Percentiles rank a stretch among this genome's conserved stretches.
phyloP scores from a whole-genome alignment of 2,888 invertebrate genomes.

The Caenorhabditis afra region DNA sequence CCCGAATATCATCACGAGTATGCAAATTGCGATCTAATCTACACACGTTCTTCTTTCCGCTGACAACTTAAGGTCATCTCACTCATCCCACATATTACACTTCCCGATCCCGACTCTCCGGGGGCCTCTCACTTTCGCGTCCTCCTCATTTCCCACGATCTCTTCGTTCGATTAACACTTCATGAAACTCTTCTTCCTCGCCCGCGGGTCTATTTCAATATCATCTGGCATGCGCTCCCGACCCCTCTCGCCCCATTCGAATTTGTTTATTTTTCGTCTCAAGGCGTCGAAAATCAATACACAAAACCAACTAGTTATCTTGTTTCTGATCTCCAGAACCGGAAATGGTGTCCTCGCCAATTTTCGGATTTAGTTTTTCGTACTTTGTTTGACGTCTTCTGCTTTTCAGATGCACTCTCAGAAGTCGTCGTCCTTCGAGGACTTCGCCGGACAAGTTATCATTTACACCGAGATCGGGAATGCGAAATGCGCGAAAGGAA shows the following conservation, averaged over 20 bases:
- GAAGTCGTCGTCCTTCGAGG: constrained; percentile 44
- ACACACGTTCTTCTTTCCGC: constrained; percentile 22
- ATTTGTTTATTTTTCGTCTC: constrained; percentile 33
- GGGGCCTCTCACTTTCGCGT: constrained; percentile 3
- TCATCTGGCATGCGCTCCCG: constrained; percentile 37
- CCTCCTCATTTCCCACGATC: constrained; percentile 13
- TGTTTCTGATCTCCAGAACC: constrained; percentile 26
- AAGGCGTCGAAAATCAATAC: constrained; percentile 28
- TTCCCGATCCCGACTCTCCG: constrained; percentile 21
- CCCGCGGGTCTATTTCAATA: constrained; percentile 16
- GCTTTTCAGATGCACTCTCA: constrained; percentile 30
- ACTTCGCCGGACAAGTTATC: constrained; percentile 55
- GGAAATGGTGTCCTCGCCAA: constrained; percentile 16
- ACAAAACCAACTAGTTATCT: constrained; percentile 23
- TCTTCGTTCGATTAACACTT: constrained; percentile 28
- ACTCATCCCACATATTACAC: constrained; percentile 45
- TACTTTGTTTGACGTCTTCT: not conserved
- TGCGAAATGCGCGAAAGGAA: constrained; percentile 58
- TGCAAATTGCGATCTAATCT: constrained; percentile 52
- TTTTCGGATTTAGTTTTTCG: constrained; percentile 48
- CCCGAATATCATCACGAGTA: constrained; percentile 25
- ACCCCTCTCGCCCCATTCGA: constrained; percentile 5
- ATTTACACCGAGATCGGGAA: constrained; percentile 62
- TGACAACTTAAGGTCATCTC: constrained; percentile 50
- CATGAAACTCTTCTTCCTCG: constrained; percentile 9